Base-by-base conservation (phyloP, 1,140 invertebrate species). In the Leptestheria dahalacensis region DNA sequence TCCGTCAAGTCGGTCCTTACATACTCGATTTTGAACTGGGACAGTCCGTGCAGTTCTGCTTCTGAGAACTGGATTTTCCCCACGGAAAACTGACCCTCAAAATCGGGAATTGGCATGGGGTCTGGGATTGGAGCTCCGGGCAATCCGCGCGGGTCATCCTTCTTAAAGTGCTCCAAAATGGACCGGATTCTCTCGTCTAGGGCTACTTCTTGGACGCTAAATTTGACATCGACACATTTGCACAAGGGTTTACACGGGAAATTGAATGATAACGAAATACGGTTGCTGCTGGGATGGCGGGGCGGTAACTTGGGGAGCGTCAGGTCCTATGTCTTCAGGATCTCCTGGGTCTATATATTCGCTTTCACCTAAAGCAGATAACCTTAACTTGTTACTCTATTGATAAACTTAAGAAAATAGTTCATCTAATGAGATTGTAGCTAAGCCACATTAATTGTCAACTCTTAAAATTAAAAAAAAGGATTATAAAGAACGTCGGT, bases 91-190 rank as follows among this genome's bases (percentile, higher is more conserved):
- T 79, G 79, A 55, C 86, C 80, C 57, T 80, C 81, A 72, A 86
- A 82, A 62, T 85, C 79, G 0, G 86, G 86, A n/a, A 88, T 82
- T 1, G 75, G 68, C 54, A 90, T 79, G 9, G 82, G 80, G 70
- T 90, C 65, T 2, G 65, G 65, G 48, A 66, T 62, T 15, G 48
- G 25, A 0, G 78, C 81, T 2, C 82, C 82, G 0, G 88, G 88
- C 10, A 90, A 66, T 0, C 87, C 87, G 1, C 85, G 71, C 0
- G 84, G 84, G 72, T 89, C 84, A 51, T 81, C 74, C 66, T 88
- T 79, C 70, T 90, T 85, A 68, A 83, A 90, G 68, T 91, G 87
- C 48, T 86, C 82, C n/a, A 91, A 66, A 9, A 89, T 75, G 25
- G 74, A 71, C 26, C 82, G 73, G 33, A 90, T 78, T 65, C 85